Percentiles rank a stretch among this genome's conserved stretches.
These are phyloP conservation scores for Gyrodactylus bullatarudis DNA, from an alignment of 1,140 invertebrate genomes.

Conservation along the genomic window DNA sequence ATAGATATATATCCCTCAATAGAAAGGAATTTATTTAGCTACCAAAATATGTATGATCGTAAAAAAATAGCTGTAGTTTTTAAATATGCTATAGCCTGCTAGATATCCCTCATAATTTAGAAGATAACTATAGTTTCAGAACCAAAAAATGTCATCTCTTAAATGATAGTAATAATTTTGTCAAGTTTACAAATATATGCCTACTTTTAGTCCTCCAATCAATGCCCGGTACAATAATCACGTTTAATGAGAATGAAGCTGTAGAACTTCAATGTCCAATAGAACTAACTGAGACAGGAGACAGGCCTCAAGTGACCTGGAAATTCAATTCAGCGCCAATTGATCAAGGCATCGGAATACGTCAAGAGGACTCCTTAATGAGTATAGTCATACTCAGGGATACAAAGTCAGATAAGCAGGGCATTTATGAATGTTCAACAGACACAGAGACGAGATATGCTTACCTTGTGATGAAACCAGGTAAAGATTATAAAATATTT, in stretches of 20 bases:
- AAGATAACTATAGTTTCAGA: too few relatives aligned
- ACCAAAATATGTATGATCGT: too few relatives aligned
- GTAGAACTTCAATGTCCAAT: not conserved
- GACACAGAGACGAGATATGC: not conserved
- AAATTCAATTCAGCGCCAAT: not conserved
- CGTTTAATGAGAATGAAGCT: not conserved
- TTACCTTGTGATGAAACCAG: not conserved
- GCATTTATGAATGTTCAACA: not conserved
- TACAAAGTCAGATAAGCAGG: not conserved
- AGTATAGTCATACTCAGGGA: not conserved
- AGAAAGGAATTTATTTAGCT: too few relatives aligned
- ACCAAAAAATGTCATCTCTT: too few relatives aligned
- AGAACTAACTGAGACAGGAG: not conserved
- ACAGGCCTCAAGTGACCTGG: not conserved
- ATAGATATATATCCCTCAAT: too few relatives aligned
- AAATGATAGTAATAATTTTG: too few relatives aligned
- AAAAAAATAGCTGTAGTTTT: too few relatives aligned
- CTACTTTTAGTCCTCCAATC: not conserved
- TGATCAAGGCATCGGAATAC: not conserved
- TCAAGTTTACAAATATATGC: too few relatives aligned
- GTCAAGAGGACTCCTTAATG: not conserved
- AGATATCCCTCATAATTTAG: too few relatives aligned
- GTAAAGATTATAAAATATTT: too few relatives aligned
- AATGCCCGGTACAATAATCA: not conserved
- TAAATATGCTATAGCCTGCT: too few relatives aligned